Conservation (phyloP, 2,113 vertebrate species). For the Alosa alosa region DNA sequence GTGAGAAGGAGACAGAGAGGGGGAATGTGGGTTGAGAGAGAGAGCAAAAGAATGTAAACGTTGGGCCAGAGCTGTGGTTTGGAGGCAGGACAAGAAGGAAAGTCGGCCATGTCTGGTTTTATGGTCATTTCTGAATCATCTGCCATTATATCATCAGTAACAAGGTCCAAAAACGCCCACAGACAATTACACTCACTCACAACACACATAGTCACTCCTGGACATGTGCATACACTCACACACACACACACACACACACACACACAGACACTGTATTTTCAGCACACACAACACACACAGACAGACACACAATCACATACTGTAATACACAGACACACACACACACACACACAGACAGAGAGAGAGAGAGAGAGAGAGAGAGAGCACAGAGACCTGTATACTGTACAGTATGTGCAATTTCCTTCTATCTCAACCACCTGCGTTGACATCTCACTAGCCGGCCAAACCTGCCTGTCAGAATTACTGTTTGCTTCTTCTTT, state of each 20-base stretch:
- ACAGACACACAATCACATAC: neutral
- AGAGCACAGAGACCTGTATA: neutral
- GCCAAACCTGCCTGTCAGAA: neutral
- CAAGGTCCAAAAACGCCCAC: neutral
- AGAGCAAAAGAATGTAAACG: conserved; percentile 15
- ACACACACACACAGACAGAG: conserved; percentile 3
- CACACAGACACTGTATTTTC: neutral
- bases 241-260: neutral
- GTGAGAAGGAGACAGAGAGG: conserved; percentile 15
- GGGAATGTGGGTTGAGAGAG: conserved; percentile 9
- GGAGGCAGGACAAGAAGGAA: neutral
- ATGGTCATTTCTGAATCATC: conserved; percentile 15
- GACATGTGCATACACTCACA: neutral
- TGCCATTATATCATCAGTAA: conserved; percentile 16
- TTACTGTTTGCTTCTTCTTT: neutral
- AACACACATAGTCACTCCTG: neutral
- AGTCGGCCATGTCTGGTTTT: conserved; percentile 1
- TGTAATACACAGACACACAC: neutral
- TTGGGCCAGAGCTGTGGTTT: neutral
- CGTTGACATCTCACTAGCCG: neutral
- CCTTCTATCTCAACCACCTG: neutral
- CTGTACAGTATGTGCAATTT: neutral
- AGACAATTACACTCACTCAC: conserved; percentile 22
- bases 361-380: conserved; percentile 36
- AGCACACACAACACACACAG: conserved; percentile 23